Conservation (phyloP, 2,113 vertebrate species). For the Gnathonemus echidnorhynchus region DNA sequence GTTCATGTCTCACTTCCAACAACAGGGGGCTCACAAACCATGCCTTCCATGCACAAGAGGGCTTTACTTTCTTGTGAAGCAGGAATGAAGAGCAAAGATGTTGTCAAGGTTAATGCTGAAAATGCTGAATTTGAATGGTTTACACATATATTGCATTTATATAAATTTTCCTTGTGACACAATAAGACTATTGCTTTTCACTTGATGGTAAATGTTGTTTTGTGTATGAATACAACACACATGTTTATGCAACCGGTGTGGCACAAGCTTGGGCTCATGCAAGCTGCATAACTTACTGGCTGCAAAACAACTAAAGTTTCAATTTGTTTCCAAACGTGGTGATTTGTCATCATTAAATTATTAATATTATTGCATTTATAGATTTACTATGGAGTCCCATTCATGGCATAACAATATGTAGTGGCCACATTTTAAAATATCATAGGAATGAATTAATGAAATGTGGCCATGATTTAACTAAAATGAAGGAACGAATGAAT, state of each 20-base stretch:
- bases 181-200: not conserved
- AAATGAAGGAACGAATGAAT: not conserved
- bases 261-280: not conserved
- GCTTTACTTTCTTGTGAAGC: not conserved
- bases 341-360: not conserved
- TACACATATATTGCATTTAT: not conserved
- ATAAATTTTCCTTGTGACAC: not conserved
- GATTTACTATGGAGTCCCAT: not conserved
- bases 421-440: not conserved
- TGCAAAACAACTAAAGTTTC: not conserved
- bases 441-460: not conserved
- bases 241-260: not conserved
- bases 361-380: not conserved
- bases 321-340: not conserved
- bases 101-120: not conserved
- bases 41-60: not conserved
- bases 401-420: not conserved
- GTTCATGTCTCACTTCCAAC: not conserved
- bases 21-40: not conserved
- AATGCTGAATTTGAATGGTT: not conserved
- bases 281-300: not conserved
- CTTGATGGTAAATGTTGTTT: not conserved
- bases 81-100: not conserved
- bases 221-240: not conserved
- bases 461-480: not conserved